Evolutionary conservation across 2,888 invertebrate genomes (phyloP).

Genomic region (Dolichopus griseipennis): DNA sequence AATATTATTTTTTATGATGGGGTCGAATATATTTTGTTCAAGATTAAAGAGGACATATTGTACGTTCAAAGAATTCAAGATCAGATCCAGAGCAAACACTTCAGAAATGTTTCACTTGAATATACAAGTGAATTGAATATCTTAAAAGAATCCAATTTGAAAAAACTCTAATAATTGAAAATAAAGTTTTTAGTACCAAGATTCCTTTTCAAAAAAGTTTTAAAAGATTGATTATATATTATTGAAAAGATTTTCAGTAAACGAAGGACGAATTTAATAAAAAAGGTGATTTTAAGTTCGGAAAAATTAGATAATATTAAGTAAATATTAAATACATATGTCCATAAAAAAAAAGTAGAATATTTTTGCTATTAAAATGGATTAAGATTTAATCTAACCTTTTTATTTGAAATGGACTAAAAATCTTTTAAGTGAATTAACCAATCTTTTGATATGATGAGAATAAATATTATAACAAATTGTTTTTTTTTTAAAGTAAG

Average conservation of each 20-base stretch:
- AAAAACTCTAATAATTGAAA: no score
- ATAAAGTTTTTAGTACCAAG: no score
- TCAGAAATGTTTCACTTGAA: no score
- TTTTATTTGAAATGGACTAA: background rate
- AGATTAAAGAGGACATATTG: background rate
- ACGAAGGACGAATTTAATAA: background rate
- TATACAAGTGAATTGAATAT: no score
- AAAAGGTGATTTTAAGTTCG: background rate
- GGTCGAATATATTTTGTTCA: background rate
- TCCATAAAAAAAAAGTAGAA: background rate
- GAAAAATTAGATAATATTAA: background rate
- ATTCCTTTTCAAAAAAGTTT: background rate
- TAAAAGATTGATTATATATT: background rate
- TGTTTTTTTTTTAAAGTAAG: no score
- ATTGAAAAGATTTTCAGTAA: background rate
- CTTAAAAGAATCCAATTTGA: no score
- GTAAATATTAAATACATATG: background rate
- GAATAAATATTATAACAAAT: no score
- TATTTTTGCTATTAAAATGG: background rate
- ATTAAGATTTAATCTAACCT: background rate
- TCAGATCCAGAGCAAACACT: no score
- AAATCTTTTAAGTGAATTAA: background rate
- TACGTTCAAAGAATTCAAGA: background rate
- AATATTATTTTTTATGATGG: background rate
- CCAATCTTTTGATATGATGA: no score